A percentile compares a stretch with the other conserved stretches of the same genome.
These are phyloP conservation scores for Dipodomys merriami DNA, from an alignment of 2,113 vertebrate genomes.

Conservation along the genomic window DNA sequence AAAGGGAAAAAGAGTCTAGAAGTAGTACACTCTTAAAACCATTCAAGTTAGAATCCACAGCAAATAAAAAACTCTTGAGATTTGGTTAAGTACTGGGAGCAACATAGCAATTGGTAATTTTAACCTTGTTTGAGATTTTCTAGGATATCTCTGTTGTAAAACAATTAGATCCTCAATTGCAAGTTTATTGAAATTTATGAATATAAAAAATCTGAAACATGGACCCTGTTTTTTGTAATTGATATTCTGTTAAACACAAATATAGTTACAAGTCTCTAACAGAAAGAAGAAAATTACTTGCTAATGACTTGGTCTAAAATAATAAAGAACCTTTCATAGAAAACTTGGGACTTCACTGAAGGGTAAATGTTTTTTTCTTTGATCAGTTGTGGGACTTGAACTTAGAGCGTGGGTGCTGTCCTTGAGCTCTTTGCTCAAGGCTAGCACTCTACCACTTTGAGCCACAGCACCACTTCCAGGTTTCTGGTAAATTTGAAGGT, in stretches of 20 bases:
- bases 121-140: constrained; percentile 39
- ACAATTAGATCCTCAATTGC: constrained; percentile 7
- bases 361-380: not conserved
- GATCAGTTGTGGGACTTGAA: no score
- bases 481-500: no score
- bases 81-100: constrained; percentile 26
- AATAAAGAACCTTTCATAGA: not conserved
- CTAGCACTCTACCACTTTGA: no score
- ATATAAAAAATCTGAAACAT: constrained; percentile 39
- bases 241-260: constrained; percentile 13
- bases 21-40: not conserved
- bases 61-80: constrained; percentile 42
- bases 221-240: not conserved
- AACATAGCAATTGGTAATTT: constrained; percentile 8
- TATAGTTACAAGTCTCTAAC: constrained; percentile 4
- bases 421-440: no score
- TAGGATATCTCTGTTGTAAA: not conserved
- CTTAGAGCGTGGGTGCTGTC: no score
- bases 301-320: not conserved
- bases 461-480: no score
- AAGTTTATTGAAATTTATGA: constrained; percentile 20
- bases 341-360: not conserved
- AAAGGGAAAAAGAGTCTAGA: not conserved
- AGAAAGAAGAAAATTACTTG: constrained; percentile 22
- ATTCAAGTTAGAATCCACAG: constrained; percentile 43